Evolutionary conservation across 2,797 vertebrate species (phyloP).

Genomic region (Hippocampus kuda): DNA sequence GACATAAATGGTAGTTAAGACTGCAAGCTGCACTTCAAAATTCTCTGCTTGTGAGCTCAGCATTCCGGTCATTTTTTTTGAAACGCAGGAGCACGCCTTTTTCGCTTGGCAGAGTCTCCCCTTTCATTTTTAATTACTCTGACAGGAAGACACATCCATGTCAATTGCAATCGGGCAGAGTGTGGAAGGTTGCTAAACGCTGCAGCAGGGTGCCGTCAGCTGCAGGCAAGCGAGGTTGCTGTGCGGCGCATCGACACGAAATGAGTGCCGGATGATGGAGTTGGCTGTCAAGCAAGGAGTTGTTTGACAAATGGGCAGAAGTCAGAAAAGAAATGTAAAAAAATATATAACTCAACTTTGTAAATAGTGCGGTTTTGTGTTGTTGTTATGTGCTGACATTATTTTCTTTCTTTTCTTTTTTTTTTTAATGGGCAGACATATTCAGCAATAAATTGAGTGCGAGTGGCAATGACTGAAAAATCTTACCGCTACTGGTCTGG

Average conservation of each 20-base stretch:
- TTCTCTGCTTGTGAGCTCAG: constrained; percentile 29
- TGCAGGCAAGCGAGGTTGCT: constrained; percentile 3
- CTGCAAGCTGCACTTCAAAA: constrained; percentile 7
- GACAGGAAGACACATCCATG: constrained; percentile 27
- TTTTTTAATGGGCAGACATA: too few species aligned
- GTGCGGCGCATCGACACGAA: not conserved
- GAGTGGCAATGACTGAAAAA: not conserved
- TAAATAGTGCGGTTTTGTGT: too few species aligned
- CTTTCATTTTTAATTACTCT: constrained; percentile 38
- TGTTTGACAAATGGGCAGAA: not conserved
- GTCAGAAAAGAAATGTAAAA: not conserved
- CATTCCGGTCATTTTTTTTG: constrained; percentile 30
- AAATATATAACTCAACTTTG: too few species aligned
- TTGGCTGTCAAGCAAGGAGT: not conserved
- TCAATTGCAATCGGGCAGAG: constrained; percentile 28
- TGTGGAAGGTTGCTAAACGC: constrained; percentile 28
- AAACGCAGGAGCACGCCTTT: not conserved
- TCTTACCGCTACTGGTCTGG: constrained; percentile 84
- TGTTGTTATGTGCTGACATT: too few species aligned
- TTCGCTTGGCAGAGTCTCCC: constrained; percentile 12
- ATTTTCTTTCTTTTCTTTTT: too few species aligned
- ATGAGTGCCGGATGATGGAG: not conserved
- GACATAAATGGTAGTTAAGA: constrained; percentile 31
- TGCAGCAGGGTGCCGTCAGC: constrained; percentile 13
- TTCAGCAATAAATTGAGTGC: too few species aligned